Base-by-base conservation (phyloP, 2,113 vertebrate genomes). In the Chloebia gouldiae region DNA sequence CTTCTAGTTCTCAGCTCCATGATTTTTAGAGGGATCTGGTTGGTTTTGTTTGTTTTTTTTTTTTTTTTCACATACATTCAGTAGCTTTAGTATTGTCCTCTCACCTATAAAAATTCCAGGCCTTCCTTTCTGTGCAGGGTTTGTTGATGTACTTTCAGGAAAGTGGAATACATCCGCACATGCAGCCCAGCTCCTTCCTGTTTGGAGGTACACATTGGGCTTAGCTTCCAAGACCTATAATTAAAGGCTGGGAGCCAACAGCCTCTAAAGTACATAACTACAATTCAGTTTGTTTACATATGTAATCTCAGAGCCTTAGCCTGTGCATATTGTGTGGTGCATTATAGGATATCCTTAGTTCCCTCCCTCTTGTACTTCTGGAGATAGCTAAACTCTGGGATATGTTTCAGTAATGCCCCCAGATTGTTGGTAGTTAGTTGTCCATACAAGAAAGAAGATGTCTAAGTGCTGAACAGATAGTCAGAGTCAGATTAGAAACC, bases 121-220 rank as follows among this genome's bases (percentile, higher is more conserved):
- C 88, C 80, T 95, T 94, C 72, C 65, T 57, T 91, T 93, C 49
- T 72, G 65, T 69, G n/a, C 53, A 78, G 39, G 40, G 64, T 71
- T 96, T 92, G 79, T 94, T 88, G 79, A 60, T 93, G 27, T n/a
- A 53, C 68, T 93, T 88, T 95, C 80, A 90, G 77, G 95, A 53
- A 90, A 84, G 57, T 61, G 80, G 60, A 93, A 78, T 95, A 53
- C 70, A 92, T 88, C 88, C 2, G 28, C 78, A 70, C 76, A 35
- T 50, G 68, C 80, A 81, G 56, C 70, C 64, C 51, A 93, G 9
- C 64, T 88, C 72, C 69, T 95, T 96, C 94, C 92, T 96, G 72
- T 81, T 81, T 95, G 72, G 82, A 93, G 76, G 65, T 93, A 57
- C 83, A 90, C 35, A 53, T 28, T 92, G 20, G 82, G 45, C 92